phyloP scores from a whole-genome alignment of 2,113 vertebrate species.

The Lepidothrix coronata region DNA sequence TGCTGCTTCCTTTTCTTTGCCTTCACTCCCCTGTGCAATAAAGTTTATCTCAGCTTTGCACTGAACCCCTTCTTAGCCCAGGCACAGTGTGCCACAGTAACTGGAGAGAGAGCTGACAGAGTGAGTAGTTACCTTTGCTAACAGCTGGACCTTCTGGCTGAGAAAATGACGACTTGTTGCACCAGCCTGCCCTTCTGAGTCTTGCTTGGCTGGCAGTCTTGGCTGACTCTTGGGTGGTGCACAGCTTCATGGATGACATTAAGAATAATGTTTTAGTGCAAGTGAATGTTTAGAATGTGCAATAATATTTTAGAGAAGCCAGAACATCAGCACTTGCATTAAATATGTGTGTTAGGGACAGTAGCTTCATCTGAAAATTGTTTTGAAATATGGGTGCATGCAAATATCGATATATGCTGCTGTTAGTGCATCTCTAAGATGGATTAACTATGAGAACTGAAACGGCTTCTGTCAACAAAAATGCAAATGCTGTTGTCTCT shows the following conservation, averaged over 20 bases:
- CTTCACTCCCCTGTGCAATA: neutral
- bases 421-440: conserved; percentile 12
- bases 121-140: neutral
- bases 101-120: neutral
- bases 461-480: neutral
- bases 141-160: neutral
- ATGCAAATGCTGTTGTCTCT: conserved; percentile 39
- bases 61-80: neutral
- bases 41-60: neutral
- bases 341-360: neutral
- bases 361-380: neutral
- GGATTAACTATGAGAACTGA: conserved; percentile 36
- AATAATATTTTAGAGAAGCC: neutral
- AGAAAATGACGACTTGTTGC: neutral
- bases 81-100: neutral
- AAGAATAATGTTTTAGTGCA: neutral
- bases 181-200: neutral
- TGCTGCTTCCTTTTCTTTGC: neutral
- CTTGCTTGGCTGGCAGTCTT: neutral
- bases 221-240: neutral
- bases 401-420: neutral
- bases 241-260: neutral
- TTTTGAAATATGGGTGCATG: neutral
- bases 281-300: neutral
- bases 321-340: neutral